Evolutionary conservation across 2,888 invertebrate species (phyloP), one percentile per base, ranked within the genome.

Genomic region (Drosophila percnosoma): DNA sequence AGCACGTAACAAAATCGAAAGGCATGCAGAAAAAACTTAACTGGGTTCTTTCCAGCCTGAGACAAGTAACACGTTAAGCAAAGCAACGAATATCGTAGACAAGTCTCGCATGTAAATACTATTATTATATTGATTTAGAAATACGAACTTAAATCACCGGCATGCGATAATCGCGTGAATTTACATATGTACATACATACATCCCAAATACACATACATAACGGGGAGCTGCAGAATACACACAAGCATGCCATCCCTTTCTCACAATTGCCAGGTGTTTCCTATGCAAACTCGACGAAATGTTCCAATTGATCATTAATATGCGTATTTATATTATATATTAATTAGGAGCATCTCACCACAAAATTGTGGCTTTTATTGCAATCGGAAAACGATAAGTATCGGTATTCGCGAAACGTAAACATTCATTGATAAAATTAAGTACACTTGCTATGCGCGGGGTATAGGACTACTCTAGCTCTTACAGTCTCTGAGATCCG

Each of bases 41-140:
- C 10, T 18, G 24, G 10, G 8, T 40, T n/a, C 2, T 38, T 18
- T n/a, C 21, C 21, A 31, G 40, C 0, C 34, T 7, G 6, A n/a
- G 21, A 4, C 21, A 7, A 21, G 21, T 45, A 7, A 21, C 7
- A 45, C 13, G 7, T 21, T 13, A 57, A 65, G 21, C 27, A 38
- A 36, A 45, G 67, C 24, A 60, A 15, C 36, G 21, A 5, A 34
- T 53, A 18, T 29, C 62, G 45, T 31, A 36, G 27, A 48, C 40
- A 11, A 29, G 67, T 54, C 49, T 49, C 53, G 34, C 21, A 8
- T 36, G 31, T 18, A 18, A 4, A 27, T 31, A 21, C 5, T 33
- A 33, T n/a, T 33, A 27, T 4, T 45, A 45, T 4, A 21, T 21
- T 36, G 15, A 36, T 36, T 36, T 7, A 7, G 15, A 36, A 7